phyloP scores from a whole-genome alignment of 2,113 vertebrate genomes.

The Megaptera novaeangliae region DNA sequence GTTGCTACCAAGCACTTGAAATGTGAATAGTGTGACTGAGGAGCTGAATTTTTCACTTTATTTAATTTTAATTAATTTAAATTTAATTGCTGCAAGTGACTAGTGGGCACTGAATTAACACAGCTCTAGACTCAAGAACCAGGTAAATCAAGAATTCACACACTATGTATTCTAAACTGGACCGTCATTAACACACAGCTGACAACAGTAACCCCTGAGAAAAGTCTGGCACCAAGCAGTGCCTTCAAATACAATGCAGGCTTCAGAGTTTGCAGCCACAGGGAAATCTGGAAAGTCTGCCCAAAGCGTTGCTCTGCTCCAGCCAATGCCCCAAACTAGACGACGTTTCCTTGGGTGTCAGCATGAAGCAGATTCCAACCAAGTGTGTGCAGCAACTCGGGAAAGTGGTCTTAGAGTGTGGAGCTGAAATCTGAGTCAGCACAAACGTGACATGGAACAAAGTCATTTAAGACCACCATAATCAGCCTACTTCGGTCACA shows the following conservation, averaged over 20 bases:
- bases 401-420: conserved; percentile 39
- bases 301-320: not conserved
- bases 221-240: not conserved
- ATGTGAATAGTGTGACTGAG: not conserved
- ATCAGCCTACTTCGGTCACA: conserved; percentile 14
- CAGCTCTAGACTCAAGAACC: not conserved
- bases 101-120: not conserved
- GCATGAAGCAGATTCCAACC: conserved; percentile 1
- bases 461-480: conserved; percentile 41
- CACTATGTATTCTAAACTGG: not conserved
- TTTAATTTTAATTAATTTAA: conserved; percentile 10
- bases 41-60: not conserved
- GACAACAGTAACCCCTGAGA: not conserved
- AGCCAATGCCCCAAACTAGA: conserved; percentile 7
- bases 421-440: conserved; percentile 39
- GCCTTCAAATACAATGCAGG: not conserved
- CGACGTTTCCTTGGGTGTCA: conserved; percentile 53
- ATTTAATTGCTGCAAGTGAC: not conserved
- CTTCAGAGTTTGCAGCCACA: not conserved
- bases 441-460: conserved; percentile 54
- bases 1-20: not conserved
- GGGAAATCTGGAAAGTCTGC: not conserved
- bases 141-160: conserved; percentile 33
- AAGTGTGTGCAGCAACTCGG: not conserved
- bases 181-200: not conserved